Evolutionary conservation across 2,888 invertebrate genomes (phyloP), one percentile per base, ranked within the genome.

Genomic region (Callimorpha dominula): DNA sequence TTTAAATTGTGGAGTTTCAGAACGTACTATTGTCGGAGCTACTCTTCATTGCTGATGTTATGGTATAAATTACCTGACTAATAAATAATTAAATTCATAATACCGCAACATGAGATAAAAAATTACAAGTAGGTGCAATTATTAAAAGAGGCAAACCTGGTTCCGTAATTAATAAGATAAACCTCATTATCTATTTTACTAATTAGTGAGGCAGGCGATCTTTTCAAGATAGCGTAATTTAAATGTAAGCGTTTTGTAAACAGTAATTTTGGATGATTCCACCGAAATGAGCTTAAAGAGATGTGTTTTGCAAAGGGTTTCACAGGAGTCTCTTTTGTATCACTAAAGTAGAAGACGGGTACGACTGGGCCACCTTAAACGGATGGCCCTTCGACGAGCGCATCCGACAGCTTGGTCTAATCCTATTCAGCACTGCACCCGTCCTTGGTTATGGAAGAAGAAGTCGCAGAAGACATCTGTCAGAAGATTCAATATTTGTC

Each of bases 1-100:
- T 76, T 70, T 68, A 73, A 85, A 79, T 81, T 84, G 84, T 80
- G 81, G 84, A 62, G 67, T 70, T 70, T n/a, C 20, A 57, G 20
- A 57, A 57, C 20, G 20, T 20, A 12, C 20, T 20, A 20, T 20
- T 11, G 20, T 3, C 5, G 57, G 12, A 60, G 31, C 5, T 31
- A 20, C 31, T 60, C 57, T 31, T 60, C 57, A 60, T 20, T 20
- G 57, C 11, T 12, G 12, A 12, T 60, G 12, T 20, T 60, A n/a
- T n/a, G n/a, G 11, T 31, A 6, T 20, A 31, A 60, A 60, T 11
- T 60, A 20, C 20, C 9, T 46, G 43, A 46, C 43, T 46, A 9
- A 6, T 43, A 6, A 9, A 8, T 1, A 46, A 8, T 20, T 57
- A 54, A n/a, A 54, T 54, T 54, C n/a, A 54, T 9, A 54, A 54